A percentile compares a stretch with the other conserved stretches of the same genome.
Conservation (phyloP, 2,888 invertebrate genomes). For the Rambutsinella grinnellia region DNA sequence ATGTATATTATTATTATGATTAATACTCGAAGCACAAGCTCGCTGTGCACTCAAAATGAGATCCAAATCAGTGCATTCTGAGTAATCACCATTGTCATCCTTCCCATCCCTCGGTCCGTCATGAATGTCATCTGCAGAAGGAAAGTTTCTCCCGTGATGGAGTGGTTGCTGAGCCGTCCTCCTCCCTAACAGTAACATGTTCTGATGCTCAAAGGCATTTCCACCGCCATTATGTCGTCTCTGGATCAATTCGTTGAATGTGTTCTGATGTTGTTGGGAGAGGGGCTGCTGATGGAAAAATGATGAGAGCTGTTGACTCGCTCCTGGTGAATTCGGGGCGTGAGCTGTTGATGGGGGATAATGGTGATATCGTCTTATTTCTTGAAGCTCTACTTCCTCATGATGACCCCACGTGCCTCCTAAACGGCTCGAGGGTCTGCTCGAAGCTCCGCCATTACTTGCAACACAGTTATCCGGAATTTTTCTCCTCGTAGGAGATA, state of each 20-base stretch:
- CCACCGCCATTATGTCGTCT: constrained; percentile 21
- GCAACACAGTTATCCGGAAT: constrained; percentile 27
- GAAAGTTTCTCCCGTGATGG: constrained; percentile 25
- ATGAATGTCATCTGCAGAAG: constrained; percentile 52
- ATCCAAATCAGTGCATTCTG: constrained; percentile 55
- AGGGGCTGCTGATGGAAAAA: constrained; percentile 47
- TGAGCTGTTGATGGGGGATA: constrained; percentile 28
- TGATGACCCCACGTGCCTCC: constrained; percentile 41
- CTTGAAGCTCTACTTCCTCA: constrained; percentile 47
- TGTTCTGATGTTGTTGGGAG: constrained; percentile 26
- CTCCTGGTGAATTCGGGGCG: constrained; percentile 34
- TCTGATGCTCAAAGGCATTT: constrained; percentile 27
- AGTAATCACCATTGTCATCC: constrained; percentile 58
- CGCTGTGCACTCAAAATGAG: constrained; percentile 47
- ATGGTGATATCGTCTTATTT: constrained; percentile 46
- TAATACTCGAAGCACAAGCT: constrained; percentile 33
- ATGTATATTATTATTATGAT: constrained; percentile 42
- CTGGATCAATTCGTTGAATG: constrained; percentile 46
- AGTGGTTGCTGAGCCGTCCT: constrained; percentile 33
- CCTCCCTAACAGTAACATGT: constrained; percentile 30
- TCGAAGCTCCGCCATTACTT: constrained; percentile 17
- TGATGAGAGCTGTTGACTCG: constrained; percentile 38
- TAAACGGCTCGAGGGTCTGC: constrained; percentile 32
- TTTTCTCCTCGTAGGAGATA: constrained; percentile 44
- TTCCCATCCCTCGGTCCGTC: constrained; percentile 12